These are phyloP conservation scores for Synchiropus splendidus DNA, from an alignment of 2,113 vertebrate species.

Conservation along the genomic window DNA sequence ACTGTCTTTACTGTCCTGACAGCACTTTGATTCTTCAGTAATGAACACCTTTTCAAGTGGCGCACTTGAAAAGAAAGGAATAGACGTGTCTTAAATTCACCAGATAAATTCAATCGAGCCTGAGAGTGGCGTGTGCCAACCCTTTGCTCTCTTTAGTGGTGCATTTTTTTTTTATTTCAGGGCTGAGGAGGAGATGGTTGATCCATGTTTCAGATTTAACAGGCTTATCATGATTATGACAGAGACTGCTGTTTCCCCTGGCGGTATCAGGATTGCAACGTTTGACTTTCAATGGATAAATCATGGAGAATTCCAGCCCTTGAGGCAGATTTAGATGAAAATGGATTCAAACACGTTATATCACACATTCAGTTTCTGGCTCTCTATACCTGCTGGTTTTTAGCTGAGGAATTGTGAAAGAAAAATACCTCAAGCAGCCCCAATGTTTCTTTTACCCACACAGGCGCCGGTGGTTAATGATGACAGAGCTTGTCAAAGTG, in stretches of 20 bases:
- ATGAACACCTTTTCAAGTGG: conserved; percentile 36
- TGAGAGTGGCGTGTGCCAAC: conserved; percentile 17
- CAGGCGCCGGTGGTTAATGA: conserved; percentile 34
- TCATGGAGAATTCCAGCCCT: conserved; percentile 32
- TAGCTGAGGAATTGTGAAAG: conserved; percentile 43
- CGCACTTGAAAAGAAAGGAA: conserved; percentile 9
- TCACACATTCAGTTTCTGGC: conserved; percentile 23
- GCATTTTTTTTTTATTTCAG: conserved; percentile 34
- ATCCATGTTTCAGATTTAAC: conserved; percentile 21
- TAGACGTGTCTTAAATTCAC: too few species aligned
- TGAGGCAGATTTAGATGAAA: conserved; percentile 46
- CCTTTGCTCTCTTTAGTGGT: conserved; percentile 32
- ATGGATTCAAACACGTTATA: conserved; percentile 5
- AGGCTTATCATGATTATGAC: conserved; percentile 39
- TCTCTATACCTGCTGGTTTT: conserved; percentile 18
- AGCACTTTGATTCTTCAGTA: conserved; percentile 41
- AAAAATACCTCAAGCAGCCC: conserved; percentile 34
- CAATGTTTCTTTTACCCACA: conserved; percentile 11
- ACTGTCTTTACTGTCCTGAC: conserved; percentile 29
- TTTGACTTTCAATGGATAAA: conserved; percentile 36
- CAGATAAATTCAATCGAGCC: conserved; percentile 49
- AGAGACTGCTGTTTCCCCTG: conserved; percentile 28
- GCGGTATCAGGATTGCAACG: conserved; percentile 30
- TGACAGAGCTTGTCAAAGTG: conserved; percentile 46
- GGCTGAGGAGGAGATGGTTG: conserved; percentile 21